Evolutionary conservation across 2,888 invertebrate species (phyloP).

Genomic region (Catocala nupta): DNA sequence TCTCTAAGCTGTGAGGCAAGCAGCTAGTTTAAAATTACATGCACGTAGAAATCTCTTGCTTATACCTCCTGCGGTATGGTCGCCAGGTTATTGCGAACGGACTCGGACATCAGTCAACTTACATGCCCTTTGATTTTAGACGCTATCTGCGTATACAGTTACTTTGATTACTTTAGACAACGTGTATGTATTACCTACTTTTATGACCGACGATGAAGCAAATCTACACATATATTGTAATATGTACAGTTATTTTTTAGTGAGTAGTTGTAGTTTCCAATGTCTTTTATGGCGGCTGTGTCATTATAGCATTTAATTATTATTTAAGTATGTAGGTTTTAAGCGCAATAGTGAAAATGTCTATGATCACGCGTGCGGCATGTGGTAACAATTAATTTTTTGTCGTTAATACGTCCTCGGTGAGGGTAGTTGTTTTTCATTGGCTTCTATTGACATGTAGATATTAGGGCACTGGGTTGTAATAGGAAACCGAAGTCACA

Average conservation of each 20-base stretch:
- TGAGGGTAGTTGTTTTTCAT: slow-evolving; percentile 51
- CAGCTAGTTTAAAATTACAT: slow-evolving; percentile 12
- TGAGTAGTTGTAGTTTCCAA: slow-evolving; percentile 28
- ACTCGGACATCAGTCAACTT: slow-evolving; percentile 19
- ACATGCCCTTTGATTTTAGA: slow-evolving; percentile 30
- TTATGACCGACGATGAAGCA: slow-evolving; percentile 46
- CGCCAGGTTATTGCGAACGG: slow-evolving; percentile 21
- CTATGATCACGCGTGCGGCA: slow-evolving; percentile 10
- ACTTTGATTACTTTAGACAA: slow-evolving; percentile 41
- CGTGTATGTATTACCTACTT: slow-evolving; percentile 25
- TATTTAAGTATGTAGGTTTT: slow-evolving; percentile 39
- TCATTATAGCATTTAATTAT: slow-evolving; percentile 35
- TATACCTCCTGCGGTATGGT: slow-evolving; percentile 9
- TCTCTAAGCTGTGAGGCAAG: slow-evolving; percentile 10
- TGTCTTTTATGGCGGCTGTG: slow-evolving; percentile 36
- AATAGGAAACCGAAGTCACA: slow-evolving; percentile 29
- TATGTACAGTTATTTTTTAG: slow-evolving; percentile 42
- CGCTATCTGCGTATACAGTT: slow-evolving; percentile 38
- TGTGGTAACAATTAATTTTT: slow-evolving; percentile 36
- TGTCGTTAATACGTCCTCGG: slow-evolving; percentile 42
- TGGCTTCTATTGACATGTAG: slow-evolving; percentile 59
- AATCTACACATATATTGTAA: slow-evolving; percentile 37
- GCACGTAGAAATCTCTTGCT: slow-evolving; percentile 12
- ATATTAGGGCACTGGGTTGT: slow-evolving; percentile 53
- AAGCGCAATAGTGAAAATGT: slow-evolving; percentile 38